Evolutionary conservation across 2,888 invertebrate species (phyloP), one percentile per base, ranked within the genome.

Genomic region (Nezara viridula): DNA sequence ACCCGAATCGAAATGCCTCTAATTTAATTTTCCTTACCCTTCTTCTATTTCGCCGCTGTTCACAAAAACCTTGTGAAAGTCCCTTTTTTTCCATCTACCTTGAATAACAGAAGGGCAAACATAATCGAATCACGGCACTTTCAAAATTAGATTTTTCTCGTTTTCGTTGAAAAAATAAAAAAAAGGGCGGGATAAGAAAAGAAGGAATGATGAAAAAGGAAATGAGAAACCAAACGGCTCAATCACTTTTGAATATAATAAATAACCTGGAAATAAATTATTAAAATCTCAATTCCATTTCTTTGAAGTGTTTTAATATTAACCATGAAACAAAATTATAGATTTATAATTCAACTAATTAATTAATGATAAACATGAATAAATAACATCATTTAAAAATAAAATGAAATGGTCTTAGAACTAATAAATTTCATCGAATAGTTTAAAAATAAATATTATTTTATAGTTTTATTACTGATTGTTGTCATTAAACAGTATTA

Each of bases 11-110:
- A 81, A 81, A 81, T 81, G 44, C 44, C 81, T 40, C 44, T 40
- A 81, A 81, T 81, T 81, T 81, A 81, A 81, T 81, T 81, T 81
- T 40, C 81, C 81, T 81, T 81, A 47, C 81, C 81, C 81, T 81
- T n/a, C 81, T 81, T 44, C 44, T 37, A 73, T 60, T 60, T 60
- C 77, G 40, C 40, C 40, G 77, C 77, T 77, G 40, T 44, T 44
- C 44, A 81, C 44, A 81, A 81, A 81, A 81, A 44, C 14, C 5
- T 44, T n/a, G 77, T 81, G 81, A 81, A 73, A n/a, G 81, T 81
- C 81, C 81, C 24, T 81, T 73, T 32, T 73, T 81, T 44, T n/a
- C 44, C 14, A n/a, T 47, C 44, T n/a, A 81, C 81, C 81, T 81
- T 40, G n/a, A 81, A 81, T 81, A 81, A 81, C 81, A 81, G 81